A percentile compares a stretch with the other conserved stretches of the same genome.
phyloP scores from a whole-genome alignment of 1,140 invertebrate genomes.

The Drosophila ficusphila region DNA sequence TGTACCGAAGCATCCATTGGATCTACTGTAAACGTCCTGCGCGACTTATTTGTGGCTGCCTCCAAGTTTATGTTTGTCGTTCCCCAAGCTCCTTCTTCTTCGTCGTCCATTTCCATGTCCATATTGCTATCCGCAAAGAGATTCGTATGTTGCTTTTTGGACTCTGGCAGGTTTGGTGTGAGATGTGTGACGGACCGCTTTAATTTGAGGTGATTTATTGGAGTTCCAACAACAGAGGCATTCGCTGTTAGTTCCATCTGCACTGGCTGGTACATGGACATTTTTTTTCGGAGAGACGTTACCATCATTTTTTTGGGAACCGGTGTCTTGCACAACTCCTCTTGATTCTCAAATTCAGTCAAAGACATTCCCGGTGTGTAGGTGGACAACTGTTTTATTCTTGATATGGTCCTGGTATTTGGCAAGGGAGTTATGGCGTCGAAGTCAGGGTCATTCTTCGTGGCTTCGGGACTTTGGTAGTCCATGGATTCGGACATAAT shows the following conservation, averaged over 20 bases:
- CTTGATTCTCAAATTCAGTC: slow-evolving; percentile 55
- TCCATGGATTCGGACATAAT: neutral
- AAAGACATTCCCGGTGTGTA: slow-evolving; percentile 48
- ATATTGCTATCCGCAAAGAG: neutral
- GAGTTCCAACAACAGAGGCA: slow-evolving; percentile 14
- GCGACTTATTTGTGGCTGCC: neutral
- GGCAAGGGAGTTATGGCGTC: neutral
- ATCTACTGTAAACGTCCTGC: neutral
- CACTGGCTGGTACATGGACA: slow-evolving; percentile 6
- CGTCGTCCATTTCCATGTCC: slow-evolving; percentile 7
- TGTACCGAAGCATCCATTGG: slow-evolving; percentile 24
- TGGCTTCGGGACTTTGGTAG: neutral
- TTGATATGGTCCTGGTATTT: neutral
- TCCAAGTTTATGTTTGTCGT: neutral
- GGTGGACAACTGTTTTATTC: neutral
- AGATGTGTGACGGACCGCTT: slow-evolving; percentile 48
- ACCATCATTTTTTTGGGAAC: neutral
- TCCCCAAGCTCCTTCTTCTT: neutral
- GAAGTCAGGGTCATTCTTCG: neutral
- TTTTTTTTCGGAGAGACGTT: neutral
- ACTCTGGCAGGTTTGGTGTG: slow-evolving; percentile 60
- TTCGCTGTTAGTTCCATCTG: slow-evolving; percentile 21
- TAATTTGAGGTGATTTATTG: neutral
- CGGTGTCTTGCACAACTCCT: slow-evolving; percentile 23
- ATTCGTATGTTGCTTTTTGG: slow-evolving; percentile 47